Base-by-base conservation (phyloP, 1,140 invertebrate genomes). In the Lerema accius region DNA sequence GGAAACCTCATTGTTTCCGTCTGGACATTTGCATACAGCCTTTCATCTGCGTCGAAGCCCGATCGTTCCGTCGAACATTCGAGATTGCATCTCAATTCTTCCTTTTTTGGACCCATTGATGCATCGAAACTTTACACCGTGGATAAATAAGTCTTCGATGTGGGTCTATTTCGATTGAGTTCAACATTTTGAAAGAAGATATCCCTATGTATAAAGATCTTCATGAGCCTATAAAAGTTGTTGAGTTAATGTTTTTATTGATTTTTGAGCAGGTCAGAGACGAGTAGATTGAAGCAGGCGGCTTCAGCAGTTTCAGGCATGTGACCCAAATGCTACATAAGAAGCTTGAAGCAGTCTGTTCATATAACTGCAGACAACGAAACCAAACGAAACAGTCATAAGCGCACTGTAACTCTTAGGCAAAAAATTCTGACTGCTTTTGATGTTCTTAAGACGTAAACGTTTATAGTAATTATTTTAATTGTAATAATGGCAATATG, bases 1-100 rank as follows among this genome's bases (percentile, higher is more conserved):
- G 79, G 77, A 82, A 76, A 72, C 69, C 48, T 73, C 76, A 84
- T 84, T 87, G 84, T 87, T 85, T 81, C 73, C 71, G 16, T 63
- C 62, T 55, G 23, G 60, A 60, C 75, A 87, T 87, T 87, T 87
- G 78, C 84, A 87, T 87, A 87, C 66, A 76, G 62, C 64, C 63
- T 49, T 65, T 67, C 78, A 79, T 78, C 78, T 80, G 75, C 69
- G 61, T 66, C 50, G 74, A 51, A 63, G 62, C 61, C 37, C 63
- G 65, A 73, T 75, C 78, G 66, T 72, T 69, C 59, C 53, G 63
- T 69, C 13, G 35, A 19, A 11, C n/a, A 17, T 11, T 23, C 68
- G 69, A 72, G 78, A 86, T 83, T 65, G 76, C 68, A 73, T 82
- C 80, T 55, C 59, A 45, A 59, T 71, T 79, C 75, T 78, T 79